Evolutionary conservation across 2,888 invertebrate species (phyloP).

Genomic region (Strigamia transsilvanica): DNA sequence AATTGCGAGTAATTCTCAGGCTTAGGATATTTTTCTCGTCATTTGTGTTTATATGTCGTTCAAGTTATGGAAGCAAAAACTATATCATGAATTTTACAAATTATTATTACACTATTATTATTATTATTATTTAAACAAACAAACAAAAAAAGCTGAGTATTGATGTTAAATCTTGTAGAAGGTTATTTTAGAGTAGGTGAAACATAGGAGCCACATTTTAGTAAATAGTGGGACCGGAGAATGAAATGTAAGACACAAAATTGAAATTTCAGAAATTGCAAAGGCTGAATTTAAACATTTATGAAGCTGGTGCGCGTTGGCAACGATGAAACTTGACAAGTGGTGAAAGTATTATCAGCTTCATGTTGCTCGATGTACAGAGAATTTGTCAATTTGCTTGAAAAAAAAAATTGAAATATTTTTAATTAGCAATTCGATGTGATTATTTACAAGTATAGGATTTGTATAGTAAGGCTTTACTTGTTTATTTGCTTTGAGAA

Average conservation of each 20-base stretch:
- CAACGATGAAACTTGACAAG: background rate
- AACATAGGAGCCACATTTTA: conserved; percentile 5
- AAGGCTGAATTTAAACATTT: background rate
- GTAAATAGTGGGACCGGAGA: background rate
- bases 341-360: background rate
- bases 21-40: conserved; percentile 43
- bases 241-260: conserved; percentile 1
- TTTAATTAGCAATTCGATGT: conserved; percentile 22
- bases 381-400: conserved; percentile 2
- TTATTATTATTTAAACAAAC: background rate
- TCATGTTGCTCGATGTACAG: conserved; percentile 31
- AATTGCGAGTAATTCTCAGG: conserved; percentile 42
- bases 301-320: background rate
- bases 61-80: conserved; percentile 29
- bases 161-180: conserved; percentile 27
- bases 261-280: background rate
- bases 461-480: conserved; percentile 10
- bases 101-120: conserved; percentile 20
- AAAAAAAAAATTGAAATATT: conserved; percentile 28
- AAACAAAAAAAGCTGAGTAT: conserved; percentile 5
- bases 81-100: conserved; percentile 46
- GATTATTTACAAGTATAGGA: background rate
- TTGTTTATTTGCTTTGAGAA: conserved; percentile 15
- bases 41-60: conserved; percentile 47
- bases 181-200: conserved; percentile 9